Base-by-base conservation (phyloP, 53 echinoderm and acorn worm genomes). In the Actinopyga echinites region DNA sequence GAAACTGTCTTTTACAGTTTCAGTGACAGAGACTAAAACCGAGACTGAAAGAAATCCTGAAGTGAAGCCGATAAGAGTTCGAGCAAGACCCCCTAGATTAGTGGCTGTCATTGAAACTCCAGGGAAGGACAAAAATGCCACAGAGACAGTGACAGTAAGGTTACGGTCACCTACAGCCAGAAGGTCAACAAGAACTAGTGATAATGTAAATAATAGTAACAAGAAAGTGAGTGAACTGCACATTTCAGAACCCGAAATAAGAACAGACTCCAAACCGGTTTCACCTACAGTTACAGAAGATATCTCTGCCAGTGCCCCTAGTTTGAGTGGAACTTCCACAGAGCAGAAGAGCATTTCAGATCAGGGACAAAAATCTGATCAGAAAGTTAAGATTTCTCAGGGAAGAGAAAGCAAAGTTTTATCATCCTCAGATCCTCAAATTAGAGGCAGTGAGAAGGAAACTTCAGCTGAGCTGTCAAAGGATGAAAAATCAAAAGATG, bases 21-120 rank as follows among this genome's bases (percentile, higher is more conserved):
- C 89, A 19, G 89, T 89, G 28, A 89, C 85, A 30, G 89, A 89
- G 42, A 85, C 85, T 15, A 84, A 84, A 38, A 89, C 78, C 17
- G 79, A 68, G 37, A 55, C 32, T 4, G 54, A 77, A 6, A 77
- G 49, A 30, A 84, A 78, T 12, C 60, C 89, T 22, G 89, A 85
- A 30, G 85, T 60, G 19, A 69, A 78, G 24, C 80, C 89, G 7
- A 44, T 40, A 24, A 65, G 85, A 57, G 88, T 78, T 33, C 85
- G 63, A 25, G 85, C 86, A 30, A 87, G 74, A 63, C 37, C 90
- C 28, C 90, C 86, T 28, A 88, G 92, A 17, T 43, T 92, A 37
- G 86, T 88, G 33, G 95, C 95, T 26, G 95, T 95, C 66, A 79
- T 90, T 43, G 92, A 95, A 80, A 77, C 95, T 43, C 64, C 89